Conservation (phyloP, 1,140 invertebrate genomes). For the Octopus sinensis region DNA sequence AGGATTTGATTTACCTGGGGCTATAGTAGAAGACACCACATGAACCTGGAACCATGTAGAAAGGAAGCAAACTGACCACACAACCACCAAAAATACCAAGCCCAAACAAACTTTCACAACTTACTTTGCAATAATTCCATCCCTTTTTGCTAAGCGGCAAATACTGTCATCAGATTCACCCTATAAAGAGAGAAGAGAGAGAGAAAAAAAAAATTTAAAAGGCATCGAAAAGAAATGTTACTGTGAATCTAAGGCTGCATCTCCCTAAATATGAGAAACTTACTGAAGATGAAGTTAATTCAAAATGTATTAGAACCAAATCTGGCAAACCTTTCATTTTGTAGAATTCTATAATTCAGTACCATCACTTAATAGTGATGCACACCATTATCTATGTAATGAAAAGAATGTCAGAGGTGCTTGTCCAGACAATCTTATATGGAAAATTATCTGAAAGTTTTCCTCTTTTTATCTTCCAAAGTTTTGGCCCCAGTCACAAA, state of each 20-base stretch:
- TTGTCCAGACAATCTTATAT: background rate
- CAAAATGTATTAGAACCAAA: background rate
- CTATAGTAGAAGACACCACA: no score
- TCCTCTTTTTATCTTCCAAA: no score
- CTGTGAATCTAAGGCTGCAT: background rate
- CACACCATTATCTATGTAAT: background rate
- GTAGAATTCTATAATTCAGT: background rate
- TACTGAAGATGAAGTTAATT: background rate
- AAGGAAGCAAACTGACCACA: no score
- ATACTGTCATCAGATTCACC: slow-evolving; percentile 98
- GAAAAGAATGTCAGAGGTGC: background rate
- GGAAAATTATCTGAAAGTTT: background rate
- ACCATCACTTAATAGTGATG: background rate
- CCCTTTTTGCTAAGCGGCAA: slow-evolving; percentile 86
- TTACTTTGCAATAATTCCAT: slow-evolving; percentile 81
- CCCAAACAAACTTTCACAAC: slow-evolving; percentile 8
- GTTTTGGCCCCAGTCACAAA: no score
- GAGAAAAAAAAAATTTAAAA: slow-evolving; percentile 32
- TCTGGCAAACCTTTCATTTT: background rate
- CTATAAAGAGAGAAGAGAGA: slow-evolving; percentile 49
- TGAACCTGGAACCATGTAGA: no score
- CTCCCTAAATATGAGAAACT: slow-evolving; percentile 5
- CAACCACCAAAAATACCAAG: no score
- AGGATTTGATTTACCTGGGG: no score
- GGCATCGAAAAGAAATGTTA: background rate